These are phyloP conservation scores for Brachyalestes nurse DNA, from an alignment of 2,797 vertebrate genomes.

Conservation along the genomic window DNA sequence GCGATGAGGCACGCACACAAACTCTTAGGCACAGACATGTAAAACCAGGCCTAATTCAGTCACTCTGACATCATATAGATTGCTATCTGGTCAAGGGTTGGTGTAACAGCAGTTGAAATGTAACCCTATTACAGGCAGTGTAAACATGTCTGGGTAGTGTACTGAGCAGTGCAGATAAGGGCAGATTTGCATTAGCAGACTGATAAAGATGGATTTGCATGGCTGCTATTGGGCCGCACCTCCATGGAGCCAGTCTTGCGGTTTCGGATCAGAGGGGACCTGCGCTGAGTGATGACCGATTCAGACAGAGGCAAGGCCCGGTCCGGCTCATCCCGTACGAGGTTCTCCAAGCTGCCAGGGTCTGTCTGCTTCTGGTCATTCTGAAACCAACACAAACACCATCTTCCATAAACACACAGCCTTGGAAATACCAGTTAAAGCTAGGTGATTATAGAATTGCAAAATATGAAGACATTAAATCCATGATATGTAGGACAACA, in stretches of 20 bases:
- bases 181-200: neutral
- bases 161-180: neutral
- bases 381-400: constrained; percentile 67
- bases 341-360: constrained; percentile 90
- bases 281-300: constrained; percentile 82
- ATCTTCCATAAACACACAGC: neutral
- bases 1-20: constrained; percentile 48
- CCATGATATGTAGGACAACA: neutral
- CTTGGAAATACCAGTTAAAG: neutral
- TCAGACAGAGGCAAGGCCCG: constrained; percentile 80
- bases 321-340: constrained; percentile 85
- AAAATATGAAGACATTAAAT: neutral
- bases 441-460: neutral
- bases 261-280: constrained; percentile 89
- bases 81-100: neutral
- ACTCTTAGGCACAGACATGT: neutral
- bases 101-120: neutral
- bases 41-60: constrained; percentile 1
- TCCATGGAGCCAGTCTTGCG: constrained; percentile 98
- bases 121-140: neutral
- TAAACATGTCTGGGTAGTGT: neutral
- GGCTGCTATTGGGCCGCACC: constrained; percentile 74
- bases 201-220: neutral
- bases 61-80: constrained; percentile 5
- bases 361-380: constrained; percentile 89